Evolutionary conservation across 64 coral and sea anemone species (phyloP).

Genomic region (Pocillopora damicornis): DNA sequence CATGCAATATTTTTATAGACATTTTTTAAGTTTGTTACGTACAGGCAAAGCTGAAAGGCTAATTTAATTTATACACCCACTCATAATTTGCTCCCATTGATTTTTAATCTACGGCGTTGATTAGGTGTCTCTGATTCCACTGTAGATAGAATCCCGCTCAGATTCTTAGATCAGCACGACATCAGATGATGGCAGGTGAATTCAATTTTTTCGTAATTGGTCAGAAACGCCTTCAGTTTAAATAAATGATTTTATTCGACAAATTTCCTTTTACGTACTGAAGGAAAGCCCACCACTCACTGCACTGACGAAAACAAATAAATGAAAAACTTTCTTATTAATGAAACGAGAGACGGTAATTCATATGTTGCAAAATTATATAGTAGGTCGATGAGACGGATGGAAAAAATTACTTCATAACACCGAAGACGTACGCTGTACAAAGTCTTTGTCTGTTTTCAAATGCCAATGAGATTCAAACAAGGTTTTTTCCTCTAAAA

Average conservation of each 20-base stretch:
- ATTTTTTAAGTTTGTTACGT: too few species aligned
- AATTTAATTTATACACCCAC: not conserved
- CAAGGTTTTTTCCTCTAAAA: too few species aligned
- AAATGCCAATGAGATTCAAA: too few species aligned
- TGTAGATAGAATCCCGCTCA: not conserved
- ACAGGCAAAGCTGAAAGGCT: not conserved
- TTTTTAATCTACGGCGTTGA: slow-evolving; percentile 1
- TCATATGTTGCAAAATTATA: too few species aligned
- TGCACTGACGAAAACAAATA: not conserved
- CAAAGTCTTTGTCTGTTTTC: too few species aligned
- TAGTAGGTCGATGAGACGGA: too few species aligned
- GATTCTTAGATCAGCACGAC: not conserved
- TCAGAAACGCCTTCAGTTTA: not conserved
- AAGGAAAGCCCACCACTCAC: not conserved
- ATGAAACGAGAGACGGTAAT: too few species aligned
- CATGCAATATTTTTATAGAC: too few species aligned
- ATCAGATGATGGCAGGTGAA: not conserved
- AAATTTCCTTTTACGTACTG: not conserved
- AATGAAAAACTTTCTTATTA: not conserved
- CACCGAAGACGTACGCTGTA: too few species aligned
- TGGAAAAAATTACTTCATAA: too few species aligned
- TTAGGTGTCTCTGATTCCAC: not conserved
- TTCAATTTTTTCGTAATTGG: not conserved
- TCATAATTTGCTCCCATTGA: not conserved
- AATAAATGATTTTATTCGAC: not conserved